Evolutionary conservation across 2,888 invertebrate species (phyloP).

Genomic region (Chesias legatella): DNA sequence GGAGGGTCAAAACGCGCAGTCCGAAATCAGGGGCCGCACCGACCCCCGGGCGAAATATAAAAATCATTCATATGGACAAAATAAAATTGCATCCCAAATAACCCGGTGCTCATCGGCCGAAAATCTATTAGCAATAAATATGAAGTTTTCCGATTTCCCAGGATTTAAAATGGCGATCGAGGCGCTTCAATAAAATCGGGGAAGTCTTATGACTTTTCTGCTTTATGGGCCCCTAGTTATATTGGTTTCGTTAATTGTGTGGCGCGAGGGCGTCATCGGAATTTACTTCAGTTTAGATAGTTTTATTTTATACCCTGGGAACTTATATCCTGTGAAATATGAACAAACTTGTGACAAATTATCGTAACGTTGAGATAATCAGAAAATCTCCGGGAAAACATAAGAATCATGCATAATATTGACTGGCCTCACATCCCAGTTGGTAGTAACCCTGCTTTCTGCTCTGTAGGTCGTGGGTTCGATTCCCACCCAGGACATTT

Average conservation of each 20-base stretch:
- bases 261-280: constrained; percentile 12
- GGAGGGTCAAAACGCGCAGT: constrained; percentile 55
- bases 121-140: constrained; percentile 81
- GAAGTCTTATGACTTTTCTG: constrained; percentile 64
- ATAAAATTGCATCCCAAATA: constrained; percentile 80
- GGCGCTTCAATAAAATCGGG: constrained; percentile 52
- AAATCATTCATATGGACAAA: constrained; percentile 79
- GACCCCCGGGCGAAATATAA: constrained; percentile 71
- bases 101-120: constrained; percentile 73
- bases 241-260: constrained; percentile 52
- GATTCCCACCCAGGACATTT: too few species aligned
- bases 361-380: too few species aligned
- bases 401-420: too few species aligned
- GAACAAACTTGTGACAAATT: too few species aligned
- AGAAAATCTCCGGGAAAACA: too few species aligned
- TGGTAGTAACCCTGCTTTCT: too few species aligned
- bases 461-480: too few species aligned
- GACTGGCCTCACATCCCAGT: too few species aligned
- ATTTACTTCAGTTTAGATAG: constrained; percentile 1
- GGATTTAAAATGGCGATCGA: constrained; percentile 68
- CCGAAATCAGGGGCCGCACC: constrained; percentile 58
- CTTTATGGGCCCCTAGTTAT: constrained; percentile 66
- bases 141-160: constrained; percentile 79
- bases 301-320: neutral
- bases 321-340: too few species aligned